A percentile compares a stretch with the other conserved stretches of the same genome.
Evolutionary conservation across 2,797 vertebrate species (phyloP).

Genomic region (Darevskia nairensis): DNA sequence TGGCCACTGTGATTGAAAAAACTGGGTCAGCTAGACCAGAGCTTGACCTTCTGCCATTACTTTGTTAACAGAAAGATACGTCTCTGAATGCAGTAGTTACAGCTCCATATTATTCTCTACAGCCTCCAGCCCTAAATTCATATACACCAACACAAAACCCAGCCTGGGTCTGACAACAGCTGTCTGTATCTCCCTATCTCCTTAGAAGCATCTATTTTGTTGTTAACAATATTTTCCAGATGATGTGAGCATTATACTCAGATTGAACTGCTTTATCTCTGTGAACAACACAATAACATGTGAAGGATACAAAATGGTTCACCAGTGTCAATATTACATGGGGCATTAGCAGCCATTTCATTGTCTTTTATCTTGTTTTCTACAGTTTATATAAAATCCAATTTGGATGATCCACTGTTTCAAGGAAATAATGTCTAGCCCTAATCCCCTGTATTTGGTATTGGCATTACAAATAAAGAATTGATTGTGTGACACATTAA

Average conservation of each 20-base stretch:
- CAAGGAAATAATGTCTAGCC: slow-evolving; percentile 18
- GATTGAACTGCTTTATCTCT: slow-evolving; percentile 11
- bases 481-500: slow-evolving; percentile 12
- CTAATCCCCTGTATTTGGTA: slow-evolving; percentile 12
- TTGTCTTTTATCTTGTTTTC: slow-evolving; percentile 16
- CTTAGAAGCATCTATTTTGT: slow-evolving; percentile 18
- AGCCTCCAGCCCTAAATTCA: neutral
- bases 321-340: neutral
- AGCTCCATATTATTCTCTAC: neutral
- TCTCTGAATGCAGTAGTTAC: neutral
- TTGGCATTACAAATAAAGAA: slow-evolving; percentile 23
- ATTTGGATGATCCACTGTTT: slow-evolving; percentile 21
- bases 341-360: slow-evolving; percentile 21
- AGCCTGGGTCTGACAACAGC: neutral
- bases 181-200: neutral
- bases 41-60: neutral
- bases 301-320: neutral
- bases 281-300: neutral
- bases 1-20: neutral
- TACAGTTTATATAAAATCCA: slow-evolving; percentile 37
- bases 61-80: neutral
- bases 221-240: neutral
- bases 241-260: neutral
- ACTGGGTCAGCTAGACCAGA: neutral
- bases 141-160: neutral